These are phyloP conservation scores for Notamacropus eugenii DNA, from an alignment of 2,797 vertebrate species.

Conservation along the genomic window DNA sequence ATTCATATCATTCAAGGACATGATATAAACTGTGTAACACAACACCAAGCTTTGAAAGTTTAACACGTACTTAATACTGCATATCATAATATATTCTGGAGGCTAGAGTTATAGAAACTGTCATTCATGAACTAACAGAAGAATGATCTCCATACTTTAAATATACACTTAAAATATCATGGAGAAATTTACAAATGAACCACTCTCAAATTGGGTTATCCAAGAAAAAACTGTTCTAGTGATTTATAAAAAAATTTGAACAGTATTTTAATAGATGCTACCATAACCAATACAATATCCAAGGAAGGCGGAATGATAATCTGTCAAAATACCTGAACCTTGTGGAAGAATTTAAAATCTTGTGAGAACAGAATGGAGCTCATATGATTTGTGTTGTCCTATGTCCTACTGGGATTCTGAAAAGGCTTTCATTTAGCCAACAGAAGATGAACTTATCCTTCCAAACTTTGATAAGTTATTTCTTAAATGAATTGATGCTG, in stretches of 20 bases:
- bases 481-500: no score
- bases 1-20: background rate
- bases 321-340: background rate
- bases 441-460: background rate
- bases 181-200: background rate
- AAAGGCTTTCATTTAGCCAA: background rate
- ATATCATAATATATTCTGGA: background rate
- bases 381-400: background rate
- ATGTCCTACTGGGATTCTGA: background rate
- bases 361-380: background rate
- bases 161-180: background rate
- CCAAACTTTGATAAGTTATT: background rate
- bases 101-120: background rate
- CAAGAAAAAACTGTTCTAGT: background rate
- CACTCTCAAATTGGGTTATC: background rate
- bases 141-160: background rate
- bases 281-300: background rate
- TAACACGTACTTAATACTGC: background rate
- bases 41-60: background rate
- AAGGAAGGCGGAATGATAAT: background rate
- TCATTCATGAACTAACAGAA: background rate
- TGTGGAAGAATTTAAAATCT: background rate
- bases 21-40: background rate
- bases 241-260: background rate
- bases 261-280: background rate